Base-by-base conservation (phyloP, 2,797 vertebrate genomes). In the Poecilia velifera region DNA sequence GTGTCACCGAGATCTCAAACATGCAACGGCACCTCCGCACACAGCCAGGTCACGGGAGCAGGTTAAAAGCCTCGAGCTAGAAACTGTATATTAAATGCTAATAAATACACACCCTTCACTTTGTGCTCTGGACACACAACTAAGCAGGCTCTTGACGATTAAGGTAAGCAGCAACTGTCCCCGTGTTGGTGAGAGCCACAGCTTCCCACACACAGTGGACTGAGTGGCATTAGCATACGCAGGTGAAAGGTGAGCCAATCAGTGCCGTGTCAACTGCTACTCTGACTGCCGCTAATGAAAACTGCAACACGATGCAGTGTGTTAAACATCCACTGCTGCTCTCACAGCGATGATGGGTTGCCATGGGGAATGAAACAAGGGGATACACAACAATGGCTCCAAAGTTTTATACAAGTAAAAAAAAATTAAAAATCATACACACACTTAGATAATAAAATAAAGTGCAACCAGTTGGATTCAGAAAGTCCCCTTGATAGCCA, bases 191-290 rank as follows among this genome's bases (percentile, higher is more conserved):
- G 25, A 79, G 85, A 87, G 87, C 72, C 84, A 78, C 75, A 46
- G 62, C 45, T 20, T 66, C 47, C 77, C 73, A 36, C 68, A 55
- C 81, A 49, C 66, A 71, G 78, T 73, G 81, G 81, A 51, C 49
- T 22, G 49, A 51, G 49, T 22, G 49, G 85, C 85, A 94, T 96
- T 95, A 95, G 93, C 94, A 95, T 94, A 91, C 41, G 59, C 85
- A 90, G 94, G 94, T 94, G 93, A 96, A 90, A 95, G 94, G 94
- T 95, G 94, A 91, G 83, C 74, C 92, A 94, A 94, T 95, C 93
- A 94, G 90, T 81, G 85, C 80, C 14, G 77, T 90, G 88, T 87
- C 86, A 72, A 77, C 84, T 20, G 47, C 18, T 49, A 2, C 47
- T 49, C 6, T 49, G 5, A 16, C 47, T 20, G 47, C 18, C 18